Conservation (phyloP, 2,797 vertebrate species). For the Catharus ustulatus region DNA sequence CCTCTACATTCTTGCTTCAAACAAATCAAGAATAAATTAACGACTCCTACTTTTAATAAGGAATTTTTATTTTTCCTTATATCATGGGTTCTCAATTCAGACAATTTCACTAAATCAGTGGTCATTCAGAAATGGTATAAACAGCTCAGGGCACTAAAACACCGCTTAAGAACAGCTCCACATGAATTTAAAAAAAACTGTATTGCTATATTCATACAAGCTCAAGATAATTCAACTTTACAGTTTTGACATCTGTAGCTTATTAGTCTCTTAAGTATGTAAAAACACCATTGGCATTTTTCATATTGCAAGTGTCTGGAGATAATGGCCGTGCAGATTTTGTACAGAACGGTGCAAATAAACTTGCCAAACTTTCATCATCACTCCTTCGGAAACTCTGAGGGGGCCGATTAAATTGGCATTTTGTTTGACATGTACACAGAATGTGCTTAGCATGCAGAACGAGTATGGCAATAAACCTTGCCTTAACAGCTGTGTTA, state of each 20-base stretch:
- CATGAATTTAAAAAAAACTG: not conserved
- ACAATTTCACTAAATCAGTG: not conserved
- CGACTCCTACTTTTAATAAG: not conserved
- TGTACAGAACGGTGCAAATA: not conserved
- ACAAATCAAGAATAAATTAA: not conserved
- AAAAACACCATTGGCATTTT: constrained; percentile 66
- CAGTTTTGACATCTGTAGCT: constrained; percentile 59
- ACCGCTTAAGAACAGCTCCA: not conserved
- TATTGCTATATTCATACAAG: not conserved
- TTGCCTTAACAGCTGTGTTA: constrained; percentile 54
- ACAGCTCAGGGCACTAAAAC: not conserved
- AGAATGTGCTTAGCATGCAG: constrained; percentile 52
- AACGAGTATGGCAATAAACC: constrained; percentile 44
- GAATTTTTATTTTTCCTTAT: not conserved
- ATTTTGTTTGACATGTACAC: constrained; percentile 51
- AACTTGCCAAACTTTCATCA: constrained; percentile 69
- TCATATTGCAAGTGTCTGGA: constrained; percentile 59
- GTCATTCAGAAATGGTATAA: not conserved
- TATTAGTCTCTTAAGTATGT: constrained; percentile 41
- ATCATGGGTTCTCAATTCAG: not conserved
- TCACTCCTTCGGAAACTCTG: constrained; percentile 59
- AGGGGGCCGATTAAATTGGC: constrained; percentile 57
- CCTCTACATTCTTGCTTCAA: not conserved
- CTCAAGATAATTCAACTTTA: constrained; percentile 18
- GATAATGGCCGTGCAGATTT: constrained; percentile 60